Conservation (phyloP, 2,113 vertebrate species). For the Poeciliopsis occidentalis region DNA sequence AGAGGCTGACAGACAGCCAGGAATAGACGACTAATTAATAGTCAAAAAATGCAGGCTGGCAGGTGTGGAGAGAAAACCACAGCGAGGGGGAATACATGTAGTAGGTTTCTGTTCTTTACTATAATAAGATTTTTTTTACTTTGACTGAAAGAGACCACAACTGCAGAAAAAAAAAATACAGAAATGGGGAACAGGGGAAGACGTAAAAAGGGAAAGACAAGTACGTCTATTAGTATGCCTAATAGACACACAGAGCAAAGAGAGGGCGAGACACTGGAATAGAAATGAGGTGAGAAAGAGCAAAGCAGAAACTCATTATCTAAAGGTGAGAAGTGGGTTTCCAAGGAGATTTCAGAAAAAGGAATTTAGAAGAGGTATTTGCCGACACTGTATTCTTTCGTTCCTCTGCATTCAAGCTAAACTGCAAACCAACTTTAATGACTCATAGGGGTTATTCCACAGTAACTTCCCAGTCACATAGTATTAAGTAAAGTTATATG, state of each 20-base stretch:
- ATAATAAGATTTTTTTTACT: background rate
- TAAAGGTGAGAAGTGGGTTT: conserved; percentile 46
- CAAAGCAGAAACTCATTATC: conserved; percentile 38
- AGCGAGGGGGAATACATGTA: conserved; percentile 23
- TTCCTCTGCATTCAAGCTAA: conserved; percentile 29
- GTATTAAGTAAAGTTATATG: conserved; percentile 20
- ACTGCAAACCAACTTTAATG: conserved; percentile 58
- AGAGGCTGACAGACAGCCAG: conserved; percentile 60
- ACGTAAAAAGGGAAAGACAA: background rate
- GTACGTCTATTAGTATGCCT: conserved; percentile 1
- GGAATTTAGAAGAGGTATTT: conserved; percentile 31
- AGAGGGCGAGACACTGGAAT: conserved; percentile 1
- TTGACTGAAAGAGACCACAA: conserved; percentile 2
- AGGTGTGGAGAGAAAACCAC: conserved; percentile 50
- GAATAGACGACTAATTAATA: conserved; percentile 72
- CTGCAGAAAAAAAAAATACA: conserved; percentile 10
- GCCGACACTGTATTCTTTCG: conserved; percentile 20
- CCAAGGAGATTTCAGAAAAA: conserved; percentile 45
- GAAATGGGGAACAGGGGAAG: background rate
- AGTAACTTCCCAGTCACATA: conserved; percentile 7
- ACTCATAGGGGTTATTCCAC: conserved; percentile 34
- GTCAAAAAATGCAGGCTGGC: conserved; percentile 67
- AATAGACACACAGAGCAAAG: background rate
- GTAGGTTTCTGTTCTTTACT: conserved; percentile 13
- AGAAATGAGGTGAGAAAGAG: conserved; percentile 27